Evolutionary conservation across 1,140 invertebrate species (phyloP).

Genomic region (Elysia chlorotica): DNA sequence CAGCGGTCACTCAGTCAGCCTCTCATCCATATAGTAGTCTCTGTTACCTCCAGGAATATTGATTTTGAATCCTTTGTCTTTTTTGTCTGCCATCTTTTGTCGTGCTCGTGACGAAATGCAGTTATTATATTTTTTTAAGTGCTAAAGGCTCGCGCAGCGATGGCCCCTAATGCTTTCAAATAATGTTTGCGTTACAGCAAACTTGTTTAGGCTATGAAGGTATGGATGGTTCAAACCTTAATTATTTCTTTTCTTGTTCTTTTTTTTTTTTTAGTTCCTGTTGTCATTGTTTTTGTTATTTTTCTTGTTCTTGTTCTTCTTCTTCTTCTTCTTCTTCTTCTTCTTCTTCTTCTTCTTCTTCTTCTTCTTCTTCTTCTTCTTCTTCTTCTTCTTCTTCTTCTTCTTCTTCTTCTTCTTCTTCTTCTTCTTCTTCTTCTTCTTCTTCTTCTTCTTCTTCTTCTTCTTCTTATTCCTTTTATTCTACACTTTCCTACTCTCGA

Average conservation of each 20-base stretch:
- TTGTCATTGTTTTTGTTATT: conserved; percentile 1
- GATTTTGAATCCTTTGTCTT: not conserved
- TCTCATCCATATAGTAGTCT: too few relatives aligned
- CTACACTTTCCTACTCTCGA: not conserved
- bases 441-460: not conserved
- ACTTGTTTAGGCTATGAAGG: too few relatives aligned
- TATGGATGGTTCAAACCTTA: too few relatives aligned
- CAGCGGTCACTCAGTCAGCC: too few relatives aligned
- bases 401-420: not conserved
- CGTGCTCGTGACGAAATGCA: not conserved
- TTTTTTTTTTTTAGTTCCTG: not conserved
- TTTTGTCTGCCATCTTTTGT: not conserved
- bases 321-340: conserved; percentile 5
- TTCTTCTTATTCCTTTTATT: not conserved
- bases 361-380: not conserved
- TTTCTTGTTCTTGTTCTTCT: conserved; percentile 13
- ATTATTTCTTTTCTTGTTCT: conserved; percentile 8
- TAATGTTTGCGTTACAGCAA: too few relatives aligned
- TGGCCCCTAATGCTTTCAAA: not conserved
- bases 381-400: not conserved
- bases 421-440: not conserved
- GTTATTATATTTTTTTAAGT: not conserved
- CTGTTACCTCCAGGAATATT: too few relatives aligned
- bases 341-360: conserved; percentile 7
- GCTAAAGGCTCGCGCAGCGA: not conserved